These are phyloP conservation scores for Hyperopisus bebe DNA, from an alignment of 2,113 vertebrate genomes.

Conservation along the genomic window DNA sequence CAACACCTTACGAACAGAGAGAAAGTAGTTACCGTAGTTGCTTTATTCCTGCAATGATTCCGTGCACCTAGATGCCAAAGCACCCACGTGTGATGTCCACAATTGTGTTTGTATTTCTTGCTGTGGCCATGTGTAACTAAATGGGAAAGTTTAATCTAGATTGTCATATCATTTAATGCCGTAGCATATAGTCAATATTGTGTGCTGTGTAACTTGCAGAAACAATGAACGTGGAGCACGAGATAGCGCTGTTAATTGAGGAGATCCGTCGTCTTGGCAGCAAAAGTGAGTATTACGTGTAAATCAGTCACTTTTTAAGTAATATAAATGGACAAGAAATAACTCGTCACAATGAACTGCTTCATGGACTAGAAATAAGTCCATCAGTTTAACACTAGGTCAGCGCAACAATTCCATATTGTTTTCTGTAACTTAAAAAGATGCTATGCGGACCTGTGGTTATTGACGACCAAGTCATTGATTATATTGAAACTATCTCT, in stretches of 20 bases:
- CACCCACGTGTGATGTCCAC: background rate
- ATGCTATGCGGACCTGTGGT: background rate
- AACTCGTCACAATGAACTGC: too few species aligned
- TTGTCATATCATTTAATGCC: background rate
- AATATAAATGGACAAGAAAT: background rate
- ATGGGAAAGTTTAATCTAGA: background rate
- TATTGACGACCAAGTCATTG: background rate
- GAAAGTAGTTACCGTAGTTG: background rate
- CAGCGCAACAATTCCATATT: background rate
- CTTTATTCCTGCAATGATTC: background rate
- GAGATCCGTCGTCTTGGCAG: conserved; percentile 85
- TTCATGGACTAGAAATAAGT: background rate
- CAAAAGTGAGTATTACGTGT: conserved; percentile 71
- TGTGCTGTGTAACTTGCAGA: conserved; percentile 28
- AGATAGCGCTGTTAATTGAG: conserved; percentile 74
- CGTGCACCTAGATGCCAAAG: background rate
- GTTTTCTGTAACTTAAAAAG: background rate
- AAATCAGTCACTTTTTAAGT: background rate
- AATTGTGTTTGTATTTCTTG: background rate
- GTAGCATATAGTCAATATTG: background rate
- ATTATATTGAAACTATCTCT: background rate
- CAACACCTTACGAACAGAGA: background rate
- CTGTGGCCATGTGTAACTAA: background rate
- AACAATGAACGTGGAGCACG: conserved; percentile 83
- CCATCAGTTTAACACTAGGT: background rate